Conservation (phyloP, 2,113 vertebrate species). For the Haliaeetus leucogaster region DNA sequence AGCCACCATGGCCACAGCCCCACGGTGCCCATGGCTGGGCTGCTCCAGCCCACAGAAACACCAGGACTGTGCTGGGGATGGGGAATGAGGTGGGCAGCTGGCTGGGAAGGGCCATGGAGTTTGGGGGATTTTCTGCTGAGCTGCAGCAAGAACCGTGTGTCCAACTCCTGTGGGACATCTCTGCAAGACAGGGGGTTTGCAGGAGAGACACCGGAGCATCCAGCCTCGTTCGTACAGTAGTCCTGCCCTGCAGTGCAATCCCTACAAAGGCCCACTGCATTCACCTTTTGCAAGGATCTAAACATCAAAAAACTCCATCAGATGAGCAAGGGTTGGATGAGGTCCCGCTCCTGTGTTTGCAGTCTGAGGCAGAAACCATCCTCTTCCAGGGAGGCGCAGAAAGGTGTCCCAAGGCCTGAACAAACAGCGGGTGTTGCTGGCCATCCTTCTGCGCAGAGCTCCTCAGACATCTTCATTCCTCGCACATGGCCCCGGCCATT, state of each 20-base stretch:
- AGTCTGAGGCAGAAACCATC: background rate
- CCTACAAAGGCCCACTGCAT: accelerated
- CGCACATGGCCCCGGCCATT: accelerated
- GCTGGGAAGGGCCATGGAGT: background rate
- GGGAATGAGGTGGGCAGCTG: accelerated
- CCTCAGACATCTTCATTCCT: background rate
- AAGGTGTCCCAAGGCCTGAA: background rate
- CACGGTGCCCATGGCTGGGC: accelerated
- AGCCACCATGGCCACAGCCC: background rate
- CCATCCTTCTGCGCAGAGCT: background rate
- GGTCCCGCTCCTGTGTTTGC: background rate
- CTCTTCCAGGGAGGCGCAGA: background rate
- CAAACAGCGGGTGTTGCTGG: accelerated
- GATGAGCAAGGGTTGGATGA: background rate
- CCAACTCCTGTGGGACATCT: background rate
- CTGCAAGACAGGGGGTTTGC: background rate
- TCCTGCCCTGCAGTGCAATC: no score
- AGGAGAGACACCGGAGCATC: background rate
- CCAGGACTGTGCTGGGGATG: accelerated
- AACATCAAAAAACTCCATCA: background rate
- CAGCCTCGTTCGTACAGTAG: accelerated
- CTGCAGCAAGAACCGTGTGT: accelerated
- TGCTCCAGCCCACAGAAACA: background rate
- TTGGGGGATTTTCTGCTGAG: background rate
- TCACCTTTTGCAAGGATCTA: background rate